phyloP scores from a whole-genome alignment of 2,888 invertebrate species.

The Chrysina gloriosa region DNA sequence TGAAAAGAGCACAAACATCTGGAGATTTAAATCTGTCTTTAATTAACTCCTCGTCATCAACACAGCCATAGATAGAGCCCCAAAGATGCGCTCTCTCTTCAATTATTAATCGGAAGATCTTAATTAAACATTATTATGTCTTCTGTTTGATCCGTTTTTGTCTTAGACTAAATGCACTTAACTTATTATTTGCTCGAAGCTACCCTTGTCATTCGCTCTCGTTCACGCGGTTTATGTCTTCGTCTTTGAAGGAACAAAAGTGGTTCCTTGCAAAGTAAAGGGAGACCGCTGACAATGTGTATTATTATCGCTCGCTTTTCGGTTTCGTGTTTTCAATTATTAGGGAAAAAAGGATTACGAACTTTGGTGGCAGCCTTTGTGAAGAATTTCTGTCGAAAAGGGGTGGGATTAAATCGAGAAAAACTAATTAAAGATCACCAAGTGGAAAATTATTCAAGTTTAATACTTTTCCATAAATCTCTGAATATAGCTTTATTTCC shows the following conservation, averaged over 20 bases:
- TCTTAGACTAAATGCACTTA: conserved; percentile 29
- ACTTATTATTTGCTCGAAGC: conserved; percentile 24
- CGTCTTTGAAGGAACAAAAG: not conserved
- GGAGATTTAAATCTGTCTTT: conserved; percentile 47
- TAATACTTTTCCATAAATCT: conserved; percentile 3
- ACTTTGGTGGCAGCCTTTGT: conserved; percentile 8
- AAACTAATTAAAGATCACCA: conserved; percentile 13
- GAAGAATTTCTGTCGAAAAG: not conserved
- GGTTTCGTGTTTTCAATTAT: conserved; percentile 33
- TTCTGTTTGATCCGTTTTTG: conserved; percentile 41
- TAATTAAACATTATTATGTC: conserved; percentile 45
- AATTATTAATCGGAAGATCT: conserved; percentile 43
- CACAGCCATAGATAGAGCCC: not conserved
- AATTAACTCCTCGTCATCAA: conserved; percentile 47
- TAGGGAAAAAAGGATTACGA: conserved; percentile 28
- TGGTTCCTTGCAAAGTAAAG: not conserved
- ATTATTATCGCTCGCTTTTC: conserved; percentile 26
- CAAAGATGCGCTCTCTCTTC: conserved; percentile 37
- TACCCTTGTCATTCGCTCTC: not conserved
- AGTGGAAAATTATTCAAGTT: conserved; percentile 16
- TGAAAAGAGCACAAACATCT: conserved; percentile 48
- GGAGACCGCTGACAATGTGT: not conserved
- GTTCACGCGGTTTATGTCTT: not conserved
- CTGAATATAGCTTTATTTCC: not conserved
- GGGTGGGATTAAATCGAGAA: conserved; percentile 8